phyloP scores from a whole-genome alignment of 2,797 vertebrate species.

The Acridotheres tristis region DNA sequence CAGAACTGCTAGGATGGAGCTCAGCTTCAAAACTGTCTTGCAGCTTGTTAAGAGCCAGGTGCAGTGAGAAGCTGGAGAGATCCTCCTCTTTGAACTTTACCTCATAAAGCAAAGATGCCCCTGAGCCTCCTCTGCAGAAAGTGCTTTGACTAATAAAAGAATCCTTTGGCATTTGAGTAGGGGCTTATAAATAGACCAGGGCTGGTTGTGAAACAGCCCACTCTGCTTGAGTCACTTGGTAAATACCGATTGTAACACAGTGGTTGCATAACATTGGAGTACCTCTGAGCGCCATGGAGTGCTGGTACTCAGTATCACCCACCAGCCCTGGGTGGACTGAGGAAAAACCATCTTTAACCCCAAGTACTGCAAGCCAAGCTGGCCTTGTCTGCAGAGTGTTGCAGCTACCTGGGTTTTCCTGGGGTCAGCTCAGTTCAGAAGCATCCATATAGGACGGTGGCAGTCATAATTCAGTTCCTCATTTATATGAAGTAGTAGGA shows the following conservation, averaged over 20 bases:
- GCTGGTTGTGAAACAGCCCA: conserved; percentile 35
- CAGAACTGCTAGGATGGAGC: neutral
- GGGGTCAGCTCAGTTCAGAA: neutral
- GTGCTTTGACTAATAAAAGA: conserved; percentile 3
- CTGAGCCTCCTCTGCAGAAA: neutral
- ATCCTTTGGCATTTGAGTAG: conserved; percentile 24
- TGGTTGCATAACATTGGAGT: neutral
- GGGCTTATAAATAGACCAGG: conserved; percentile 19
- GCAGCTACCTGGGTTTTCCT: neutral
- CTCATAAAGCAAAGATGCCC: neutral
- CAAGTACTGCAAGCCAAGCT: neutral
- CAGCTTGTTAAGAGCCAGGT: neutral
- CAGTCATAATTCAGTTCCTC: neutral
- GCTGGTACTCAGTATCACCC: neutral
- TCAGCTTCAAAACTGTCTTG: neutral
- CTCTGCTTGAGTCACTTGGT: neutral
- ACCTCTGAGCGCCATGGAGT: neutral
- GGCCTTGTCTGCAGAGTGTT: neutral
- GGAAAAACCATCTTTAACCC: neutral
- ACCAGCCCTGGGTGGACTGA: neutral
- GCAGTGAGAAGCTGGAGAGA: neutral
- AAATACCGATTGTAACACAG: neutral
- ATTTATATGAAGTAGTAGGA: neutral
- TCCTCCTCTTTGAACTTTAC: neutral
- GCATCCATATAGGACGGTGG: neutral